phyloP scores from a whole-genome alignment of 1,140 invertebrate species.

The Brachionus angularis region DNA sequence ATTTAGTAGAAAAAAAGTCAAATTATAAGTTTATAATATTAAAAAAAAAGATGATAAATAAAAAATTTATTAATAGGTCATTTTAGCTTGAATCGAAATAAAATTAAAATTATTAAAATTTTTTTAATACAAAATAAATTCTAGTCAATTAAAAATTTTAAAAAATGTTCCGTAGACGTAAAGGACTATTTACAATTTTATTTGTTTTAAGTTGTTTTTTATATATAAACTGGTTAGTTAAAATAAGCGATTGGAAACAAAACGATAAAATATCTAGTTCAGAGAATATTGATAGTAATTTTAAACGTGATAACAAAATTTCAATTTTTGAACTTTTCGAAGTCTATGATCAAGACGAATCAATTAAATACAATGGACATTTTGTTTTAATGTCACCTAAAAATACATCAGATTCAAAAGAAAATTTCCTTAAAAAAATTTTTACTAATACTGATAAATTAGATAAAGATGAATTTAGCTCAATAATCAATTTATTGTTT shows the following conservation, averaged over 20 bases:
- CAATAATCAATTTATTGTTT: background rate
- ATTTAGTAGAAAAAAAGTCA: too few relatives aligned
- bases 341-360: constrained; percentile 13
- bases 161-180: constrained; percentile 19
- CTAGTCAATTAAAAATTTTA: too few relatives aligned
- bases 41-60: too few relatives aligned
- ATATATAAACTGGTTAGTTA: constrained; percentile 24
- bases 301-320: background rate
- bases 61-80: too few relatives aligned
- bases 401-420: background rate
- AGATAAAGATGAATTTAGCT: background rate
- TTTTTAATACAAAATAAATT: too few relatives aligned
- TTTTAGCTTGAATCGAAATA: too few relatives aligned
- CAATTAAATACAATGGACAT: background rate
- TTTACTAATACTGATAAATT: background rate
- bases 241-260: background rate
- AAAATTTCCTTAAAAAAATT: background rate
- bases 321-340: constrained; percentile 8
- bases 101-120: too few relatives aligned
- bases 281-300: constrained; percentile 1
- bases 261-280: background rate
- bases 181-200: background rate
- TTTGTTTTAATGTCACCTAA: background rate
- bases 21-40: too few relatives aligned
- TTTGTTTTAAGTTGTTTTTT: constrained; percentile 11